phyloP scores from a whole-genome alignment of 2,888 invertebrate species.

The Drosophila hamatofila region DNA sequence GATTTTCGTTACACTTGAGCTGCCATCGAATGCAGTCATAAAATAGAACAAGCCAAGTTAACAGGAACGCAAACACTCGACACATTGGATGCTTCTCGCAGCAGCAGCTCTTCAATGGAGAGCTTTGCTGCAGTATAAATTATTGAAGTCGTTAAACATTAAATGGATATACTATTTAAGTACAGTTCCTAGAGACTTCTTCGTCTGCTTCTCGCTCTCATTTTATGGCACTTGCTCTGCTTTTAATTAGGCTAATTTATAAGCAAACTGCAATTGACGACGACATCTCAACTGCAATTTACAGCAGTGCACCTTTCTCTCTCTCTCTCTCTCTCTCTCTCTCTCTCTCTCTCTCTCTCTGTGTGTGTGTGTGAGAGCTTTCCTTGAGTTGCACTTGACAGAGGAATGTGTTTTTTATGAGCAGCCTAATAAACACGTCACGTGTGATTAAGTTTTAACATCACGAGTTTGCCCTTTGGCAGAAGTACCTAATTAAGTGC shows the following conservation, averaged over 20 bases:
- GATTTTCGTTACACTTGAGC: not conserved
- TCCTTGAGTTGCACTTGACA: conserved; percentile 16
- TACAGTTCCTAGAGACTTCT: conserved; percentile 13
- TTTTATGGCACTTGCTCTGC: conserved; percentile 52
- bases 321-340: not conserved
- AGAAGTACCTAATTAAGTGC: conserved; percentile 34
- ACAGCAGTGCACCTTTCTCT: not conserved
- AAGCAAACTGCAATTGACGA: conserved; percentile 63
- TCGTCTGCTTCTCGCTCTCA: not conserved
- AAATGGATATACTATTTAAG: conserved; percentile 42
- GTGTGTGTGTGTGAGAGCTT: not conserved
- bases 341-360: not conserved
- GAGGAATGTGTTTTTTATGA: conserved; percentile 32
- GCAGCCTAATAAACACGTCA: conserved; percentile 24
- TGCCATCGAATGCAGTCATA: conserved; percentile 32
- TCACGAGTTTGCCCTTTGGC: conserved; percentile 1
- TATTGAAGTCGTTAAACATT: conserved; percentile 41
- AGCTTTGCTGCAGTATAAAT: conserved; percentile 25
- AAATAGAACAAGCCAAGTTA: conserved; percentile 31
- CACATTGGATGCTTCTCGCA: not conserved
- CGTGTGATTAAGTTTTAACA: conserved; percentile 11
- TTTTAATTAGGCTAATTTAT: conserved; percentile 70
- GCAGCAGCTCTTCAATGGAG: conserved; percentile 9
- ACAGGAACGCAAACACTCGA: conserved; percentile 15
- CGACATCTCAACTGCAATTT: conserved; percentile 43